phyloP scores from a whole-genome alignment of 2,113 vertebrate species.

The Poicephalus meyeri region DNA sequence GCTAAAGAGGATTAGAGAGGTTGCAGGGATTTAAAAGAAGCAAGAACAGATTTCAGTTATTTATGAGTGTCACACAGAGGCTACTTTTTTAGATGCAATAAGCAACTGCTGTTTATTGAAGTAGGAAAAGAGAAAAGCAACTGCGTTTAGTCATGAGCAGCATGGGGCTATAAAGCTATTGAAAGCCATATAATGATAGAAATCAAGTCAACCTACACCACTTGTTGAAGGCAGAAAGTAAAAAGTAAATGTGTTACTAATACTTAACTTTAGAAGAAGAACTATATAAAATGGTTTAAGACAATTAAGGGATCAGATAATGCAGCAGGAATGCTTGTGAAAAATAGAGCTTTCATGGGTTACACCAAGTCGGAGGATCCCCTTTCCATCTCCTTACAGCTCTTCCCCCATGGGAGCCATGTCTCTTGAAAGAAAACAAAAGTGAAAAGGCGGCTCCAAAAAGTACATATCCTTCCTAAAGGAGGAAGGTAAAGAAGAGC shows the following conservation, averaged over 20 bases:
- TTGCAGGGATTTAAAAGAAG: neutral
- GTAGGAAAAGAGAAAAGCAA: neutral
- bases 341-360: fast-evolving
- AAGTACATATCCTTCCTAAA: neutral
- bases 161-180: neutral
- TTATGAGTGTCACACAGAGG: neutral
- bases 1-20: neutral
- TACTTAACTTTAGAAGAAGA: neutral
- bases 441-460: neutral
- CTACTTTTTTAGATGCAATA: neutral
- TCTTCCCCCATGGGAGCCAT: neutral
- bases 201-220: neutral
- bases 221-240: neutral
- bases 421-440: neutral
- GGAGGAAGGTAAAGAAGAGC: neutral
- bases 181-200: neutral
- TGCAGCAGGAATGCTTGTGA: neutral
- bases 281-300: neutral
- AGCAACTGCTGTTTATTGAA: neutral
- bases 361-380: neutral
- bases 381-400: neutral
- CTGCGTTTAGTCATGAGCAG: neutral
- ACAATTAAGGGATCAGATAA: neutral
- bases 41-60: neutral
- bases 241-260: neutral